Evolutionary conservation across 2,888 invertebrate species (phyloP).

Genomic region (Lithophane semibrunnea): DNA sequence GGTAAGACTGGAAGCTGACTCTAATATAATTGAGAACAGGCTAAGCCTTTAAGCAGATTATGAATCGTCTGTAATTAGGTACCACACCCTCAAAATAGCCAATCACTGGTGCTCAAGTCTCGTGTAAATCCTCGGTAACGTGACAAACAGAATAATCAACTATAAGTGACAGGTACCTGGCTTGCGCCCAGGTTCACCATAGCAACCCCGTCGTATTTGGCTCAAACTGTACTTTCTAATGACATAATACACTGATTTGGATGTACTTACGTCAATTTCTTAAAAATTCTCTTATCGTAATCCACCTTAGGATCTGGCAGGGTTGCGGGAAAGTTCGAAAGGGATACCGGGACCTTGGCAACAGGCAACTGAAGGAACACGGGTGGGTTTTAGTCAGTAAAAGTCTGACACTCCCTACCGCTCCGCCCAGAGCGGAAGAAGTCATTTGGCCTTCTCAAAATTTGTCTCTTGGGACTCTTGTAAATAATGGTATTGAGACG

Average conservation of each 20-base stretch:
- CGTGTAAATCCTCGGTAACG: conserved; percentile 7
- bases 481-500: not conserved
- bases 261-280: conserved; percentile 21
- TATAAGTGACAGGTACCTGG: conserved; percentile 33
- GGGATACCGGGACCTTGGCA: too few relatives aligned
- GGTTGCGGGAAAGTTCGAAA: too few relatives aligned
- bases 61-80: not conserved
- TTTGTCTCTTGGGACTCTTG: too few relatives aligned
- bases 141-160: conserved; percentile 13
- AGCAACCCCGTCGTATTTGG: conserved; percentile 39
- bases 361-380: too few relatives aligned
- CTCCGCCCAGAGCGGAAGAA: too few relatives aligned
- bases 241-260: conserved; percentile 31
- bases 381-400: too few relatives aligned
- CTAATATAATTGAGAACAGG: not conserved
- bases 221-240: conserved; percentile 30
- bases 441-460: too few relatives aligned
- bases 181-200: conserved; percentile 29
- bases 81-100: conserved; percentile 6
- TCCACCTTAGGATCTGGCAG: not conserved
- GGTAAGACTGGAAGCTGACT: not conserved
- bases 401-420: too few relatives aligned
- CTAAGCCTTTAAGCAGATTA: not conserved
- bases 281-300: not conserved
- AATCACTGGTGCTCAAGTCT: conserved; percentile 28